A percentile compares a stretch with the other conserved stretches of the same genome.
phyloP scores from a whole-genome alignment of 2,113 vertebrate genomes.

The Chlorocebus sabaeus region DNA sequence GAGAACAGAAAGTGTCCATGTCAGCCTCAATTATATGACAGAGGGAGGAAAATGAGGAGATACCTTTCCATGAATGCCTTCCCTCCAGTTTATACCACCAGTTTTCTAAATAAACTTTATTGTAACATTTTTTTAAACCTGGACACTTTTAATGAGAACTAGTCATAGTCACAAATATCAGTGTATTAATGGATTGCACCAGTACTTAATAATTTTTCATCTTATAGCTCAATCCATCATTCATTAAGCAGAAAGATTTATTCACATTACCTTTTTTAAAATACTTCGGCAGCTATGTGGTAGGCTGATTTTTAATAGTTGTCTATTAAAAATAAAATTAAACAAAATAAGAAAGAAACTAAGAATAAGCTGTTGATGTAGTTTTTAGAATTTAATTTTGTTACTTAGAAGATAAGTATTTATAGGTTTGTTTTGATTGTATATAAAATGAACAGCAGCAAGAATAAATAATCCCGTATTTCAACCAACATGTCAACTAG shows the following conservation, averaged over 20 bases:
- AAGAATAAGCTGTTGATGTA: background rate
- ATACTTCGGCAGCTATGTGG: background rate
- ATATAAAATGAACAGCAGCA: constrained; percentile 30
- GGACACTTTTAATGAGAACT: background rate
- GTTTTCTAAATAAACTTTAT: background rate
- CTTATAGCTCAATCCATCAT: background rate
- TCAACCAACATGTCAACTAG: constrained; percentile 55
- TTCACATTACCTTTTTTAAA: constrained; percentile 18
- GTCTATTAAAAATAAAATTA: background rate
- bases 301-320: background rate
- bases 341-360: background rate
- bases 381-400: constrained; percentile 30
- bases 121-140: background rate
- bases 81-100: background rate
- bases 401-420: constrained; percentile 41
- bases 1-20: background rate
- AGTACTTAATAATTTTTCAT: background rate
- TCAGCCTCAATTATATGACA: fast-evolving
- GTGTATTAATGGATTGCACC: background rate
- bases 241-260: background rate
- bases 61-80: background rate
- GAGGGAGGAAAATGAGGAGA: background rate
- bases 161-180: background rate
- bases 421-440: background rate
- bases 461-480: constrained; percentile 1